phyloP scores from a whole-genome alignment of 2,113 vertebrate species.

The Hoplias malabaricus region DNA sequence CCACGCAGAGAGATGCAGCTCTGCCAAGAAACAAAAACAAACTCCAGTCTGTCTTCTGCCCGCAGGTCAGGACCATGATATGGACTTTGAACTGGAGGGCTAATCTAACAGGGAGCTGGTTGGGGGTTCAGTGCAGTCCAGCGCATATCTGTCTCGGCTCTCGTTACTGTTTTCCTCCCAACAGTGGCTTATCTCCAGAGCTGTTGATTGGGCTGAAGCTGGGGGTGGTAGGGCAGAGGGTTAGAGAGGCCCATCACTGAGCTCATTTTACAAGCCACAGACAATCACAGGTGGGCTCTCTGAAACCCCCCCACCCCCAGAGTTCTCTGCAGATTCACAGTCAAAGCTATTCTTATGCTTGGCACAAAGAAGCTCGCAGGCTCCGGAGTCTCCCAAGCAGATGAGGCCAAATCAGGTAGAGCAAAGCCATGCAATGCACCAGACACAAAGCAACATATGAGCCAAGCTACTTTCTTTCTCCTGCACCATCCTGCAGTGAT shows the following conservation, averaged over 20 bases:
- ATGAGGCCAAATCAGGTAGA: neutral
- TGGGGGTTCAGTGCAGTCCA: neutral
- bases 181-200: neutral
- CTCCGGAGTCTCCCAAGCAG: neutral
- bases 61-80: neutral
- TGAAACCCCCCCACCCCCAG: neutral
- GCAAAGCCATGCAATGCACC: neutral
- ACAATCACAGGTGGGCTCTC: neutral
- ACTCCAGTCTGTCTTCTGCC: neutral
- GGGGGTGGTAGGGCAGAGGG: neutral
- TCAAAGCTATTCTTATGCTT: neutral
- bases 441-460: neutral
- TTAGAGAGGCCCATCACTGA: neutral
- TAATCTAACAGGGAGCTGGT: neutral
- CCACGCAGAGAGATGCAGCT: neutral
- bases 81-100: neutral
- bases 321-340: neutral
- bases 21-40: neutral
- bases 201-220: neutral
- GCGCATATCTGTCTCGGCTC: neutral
- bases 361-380: neutral
- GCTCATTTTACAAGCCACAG: neutral
- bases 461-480: neutral
- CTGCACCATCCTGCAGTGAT: too few species aligned
- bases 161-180: constrained; percentile 6